A percentile compares a stretch with the other conserved stretches of the same genome.
Conservation (phyloP, 2,113 vertebrate species). For the Phalacrocorax aristotelis region DNA sequence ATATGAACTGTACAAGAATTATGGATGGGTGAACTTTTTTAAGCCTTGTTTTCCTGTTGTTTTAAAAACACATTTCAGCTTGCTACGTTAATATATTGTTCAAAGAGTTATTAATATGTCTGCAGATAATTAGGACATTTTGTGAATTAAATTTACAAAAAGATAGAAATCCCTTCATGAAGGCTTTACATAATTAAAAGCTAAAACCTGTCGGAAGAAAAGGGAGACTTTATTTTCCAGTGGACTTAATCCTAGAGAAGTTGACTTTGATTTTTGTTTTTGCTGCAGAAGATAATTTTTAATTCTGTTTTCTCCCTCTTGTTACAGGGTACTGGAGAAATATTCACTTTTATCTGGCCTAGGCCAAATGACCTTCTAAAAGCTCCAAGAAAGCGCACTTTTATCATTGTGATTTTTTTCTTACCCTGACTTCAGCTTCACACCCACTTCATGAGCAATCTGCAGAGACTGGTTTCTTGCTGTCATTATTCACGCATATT, state of each 20-base stretch:
- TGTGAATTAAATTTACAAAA: conserved; percentile 20
- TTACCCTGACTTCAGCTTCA: conserved; percentile 11
- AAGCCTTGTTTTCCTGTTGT: not conserved
- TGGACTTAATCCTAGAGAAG: conserved; percentile 17
- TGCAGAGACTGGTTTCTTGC: conserved; percentile 1
- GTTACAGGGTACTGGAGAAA: conserved; percentile 48
- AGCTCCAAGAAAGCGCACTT: not conserved
- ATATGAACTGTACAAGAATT: not conserved
- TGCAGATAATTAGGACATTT: conserved; percentile 23
- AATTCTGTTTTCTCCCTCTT: conserved; percentile 49
- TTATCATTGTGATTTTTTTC: not conserved
- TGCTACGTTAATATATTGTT: not conserved
- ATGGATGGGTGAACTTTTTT: not conserved
- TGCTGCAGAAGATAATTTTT: conserved; percentile 29
- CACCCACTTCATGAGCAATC: not conserved
- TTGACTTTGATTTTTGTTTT: conserved; percentile 48
- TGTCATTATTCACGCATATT: conserved; percentile 15
- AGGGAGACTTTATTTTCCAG: not conserved
- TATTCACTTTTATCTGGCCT: conserved; percentile 1
- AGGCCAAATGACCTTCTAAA: conserved; percentile 14
- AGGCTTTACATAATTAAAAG: conserved; percentile 56
- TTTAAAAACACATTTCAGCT: conserved; percentile 18
- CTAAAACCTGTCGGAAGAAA: not conserved
- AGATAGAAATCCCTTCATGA: conserved; percentile 15
- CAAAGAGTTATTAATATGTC: not conserved